Conservation (phyloP, 2,888 invertebrate species). For the Melanchra persicariae region DNA sequence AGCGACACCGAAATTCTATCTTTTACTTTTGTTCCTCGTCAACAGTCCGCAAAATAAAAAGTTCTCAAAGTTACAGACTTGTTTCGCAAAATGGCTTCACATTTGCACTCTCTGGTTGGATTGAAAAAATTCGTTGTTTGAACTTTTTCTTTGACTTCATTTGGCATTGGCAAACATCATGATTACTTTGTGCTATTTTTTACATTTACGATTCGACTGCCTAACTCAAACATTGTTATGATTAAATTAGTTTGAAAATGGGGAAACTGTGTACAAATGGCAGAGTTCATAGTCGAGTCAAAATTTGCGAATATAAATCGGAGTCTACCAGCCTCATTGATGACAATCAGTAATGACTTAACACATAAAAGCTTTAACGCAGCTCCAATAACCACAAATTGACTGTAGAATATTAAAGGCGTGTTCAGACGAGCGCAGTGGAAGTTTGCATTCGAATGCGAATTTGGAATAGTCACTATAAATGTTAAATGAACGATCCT, state of each 20-base stretch:
- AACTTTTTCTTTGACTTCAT: slow-evolving; percentile 40
- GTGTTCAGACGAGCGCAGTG: slow-evolving; percentile 63
- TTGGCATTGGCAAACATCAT: slow-evolving; percentile 27
- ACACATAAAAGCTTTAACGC: slow-evolving; percentile 44
- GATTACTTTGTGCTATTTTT: slow-evolving; percentile 35
- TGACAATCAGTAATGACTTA: slow-evolving; percentile 25
- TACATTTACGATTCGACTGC: background rate
- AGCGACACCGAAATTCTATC: slow-evolving; percentile 10
- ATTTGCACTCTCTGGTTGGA: slow-evolving; percentile 52
- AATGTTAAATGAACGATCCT: slow-evolving; percentile 76
- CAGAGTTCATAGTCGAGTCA: background rate
- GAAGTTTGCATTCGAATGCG: slow-evolving; percentile 73
- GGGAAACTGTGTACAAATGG: background rate
- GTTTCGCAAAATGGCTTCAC: slow-evolving; percentile 54
- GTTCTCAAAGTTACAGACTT: slow-evolving; percentile 49
- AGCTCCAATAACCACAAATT: slow-evolving; percentile 69
- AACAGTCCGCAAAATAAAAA: slow-evolving; percentile 48
- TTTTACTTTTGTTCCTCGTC: slow-evolving; percentile 24
- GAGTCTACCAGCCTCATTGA: background rate
- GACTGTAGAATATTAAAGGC: slow-evolving; percentile 73
- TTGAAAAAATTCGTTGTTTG: slow-evolving; percentile 46
- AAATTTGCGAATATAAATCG: background rate
- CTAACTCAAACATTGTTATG: background rate
- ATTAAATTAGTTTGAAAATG: background rate
- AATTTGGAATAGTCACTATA: slow-evolving; percentile 77